Conservation (phyloP, 2,888 invertebrate genomes). For the Empis livida region DNA sequence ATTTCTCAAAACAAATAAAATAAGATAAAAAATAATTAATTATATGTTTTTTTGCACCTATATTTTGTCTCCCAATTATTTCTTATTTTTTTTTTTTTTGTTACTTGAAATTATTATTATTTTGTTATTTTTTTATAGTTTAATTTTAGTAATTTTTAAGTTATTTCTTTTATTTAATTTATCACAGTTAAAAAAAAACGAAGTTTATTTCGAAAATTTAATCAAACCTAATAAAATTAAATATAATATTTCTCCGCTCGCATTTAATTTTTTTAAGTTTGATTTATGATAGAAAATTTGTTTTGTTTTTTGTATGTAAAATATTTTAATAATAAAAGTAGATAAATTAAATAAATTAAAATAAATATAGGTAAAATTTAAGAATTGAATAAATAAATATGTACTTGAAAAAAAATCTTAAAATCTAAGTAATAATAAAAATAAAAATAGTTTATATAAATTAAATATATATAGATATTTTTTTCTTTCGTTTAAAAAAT, state of each 20-base stretch:
- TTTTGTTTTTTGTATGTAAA: neutral
- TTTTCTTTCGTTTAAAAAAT: neutral
- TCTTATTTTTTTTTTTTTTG: neutral
- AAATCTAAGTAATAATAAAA: neutral
- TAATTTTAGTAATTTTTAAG: no score
- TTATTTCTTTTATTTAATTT: conserved; percentile 11
- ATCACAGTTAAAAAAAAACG: conserved; percentile 22
- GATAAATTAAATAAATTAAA: neutral
- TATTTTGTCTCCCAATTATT: neutral
- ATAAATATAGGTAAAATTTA: neutral
- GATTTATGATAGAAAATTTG: neutral
- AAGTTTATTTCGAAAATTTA: neutral
- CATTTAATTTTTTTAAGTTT: neutral
- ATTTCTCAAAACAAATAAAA: no score
- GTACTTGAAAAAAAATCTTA: neutral
- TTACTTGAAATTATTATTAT: neutral
- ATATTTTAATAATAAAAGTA: neutral
- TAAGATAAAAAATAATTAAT: no score
- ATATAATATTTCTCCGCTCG: neutral
- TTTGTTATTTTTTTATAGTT: no score
- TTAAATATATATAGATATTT: neutral
- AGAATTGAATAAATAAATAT: neutral
- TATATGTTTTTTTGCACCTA: neutral
- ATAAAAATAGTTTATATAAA: neutral
- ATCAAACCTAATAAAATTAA: no score